Percentiles rank a stretch among this genome's conserved stretches.
phyloP scores from a whole-genome alignment of 1,140 invertebrate species.

The Habropoda laboriosa region DNA sequence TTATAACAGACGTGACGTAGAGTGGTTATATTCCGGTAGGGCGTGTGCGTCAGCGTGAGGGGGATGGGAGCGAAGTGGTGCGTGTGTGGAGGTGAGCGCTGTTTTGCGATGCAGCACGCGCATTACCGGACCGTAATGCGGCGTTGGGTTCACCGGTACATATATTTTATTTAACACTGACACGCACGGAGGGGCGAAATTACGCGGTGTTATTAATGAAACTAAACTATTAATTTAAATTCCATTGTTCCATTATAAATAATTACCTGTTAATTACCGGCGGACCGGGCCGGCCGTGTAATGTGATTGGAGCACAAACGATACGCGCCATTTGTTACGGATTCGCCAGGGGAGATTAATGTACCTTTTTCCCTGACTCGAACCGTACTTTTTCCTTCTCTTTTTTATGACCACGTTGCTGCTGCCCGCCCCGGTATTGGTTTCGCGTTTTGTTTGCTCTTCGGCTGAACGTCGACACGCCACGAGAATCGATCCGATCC shows the following conservation, averaged over 20 bases:
- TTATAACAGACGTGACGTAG: constrained; percentile 81
- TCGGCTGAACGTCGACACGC: too few species aligned
- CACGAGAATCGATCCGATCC: constrained; percentile 1
- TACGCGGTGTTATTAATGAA: constrained; percentile 80
- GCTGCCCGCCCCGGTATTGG: not conserved
- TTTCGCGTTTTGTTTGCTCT: not conserved
- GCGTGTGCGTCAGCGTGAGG: constrained; percentile 38
- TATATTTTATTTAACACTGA: constrained; percentile 81
- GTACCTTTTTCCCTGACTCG: constrained; percentile 30
- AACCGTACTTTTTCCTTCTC: constrained; percentile 34
- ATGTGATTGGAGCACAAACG: constrained; percentile 66
- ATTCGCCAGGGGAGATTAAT: constrained; percentile 42
- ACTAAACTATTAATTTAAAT: constrained; percentile 83
- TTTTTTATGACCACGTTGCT: not conserved
- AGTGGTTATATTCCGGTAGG: constrained; percentile 69
- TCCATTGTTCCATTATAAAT: constrained; percentile 82
- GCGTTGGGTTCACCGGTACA: constrained; percentile 74
- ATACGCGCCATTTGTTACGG: constrained; percentile 53
- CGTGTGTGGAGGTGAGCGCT: constrained; percentile 52
- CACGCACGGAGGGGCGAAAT: constrained; percentile 73
- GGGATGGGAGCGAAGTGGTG: constrained; percentile 9
- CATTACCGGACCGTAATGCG: constrained; percentile 78
- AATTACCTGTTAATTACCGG: constrained; percentile 81
- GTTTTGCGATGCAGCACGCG: constrained; percentile 77
- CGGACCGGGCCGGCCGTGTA: constrained; percentile 56